Conservation (phyloP, 2,797 vertebrate species). For the Numenius phaeopus region DNA sequence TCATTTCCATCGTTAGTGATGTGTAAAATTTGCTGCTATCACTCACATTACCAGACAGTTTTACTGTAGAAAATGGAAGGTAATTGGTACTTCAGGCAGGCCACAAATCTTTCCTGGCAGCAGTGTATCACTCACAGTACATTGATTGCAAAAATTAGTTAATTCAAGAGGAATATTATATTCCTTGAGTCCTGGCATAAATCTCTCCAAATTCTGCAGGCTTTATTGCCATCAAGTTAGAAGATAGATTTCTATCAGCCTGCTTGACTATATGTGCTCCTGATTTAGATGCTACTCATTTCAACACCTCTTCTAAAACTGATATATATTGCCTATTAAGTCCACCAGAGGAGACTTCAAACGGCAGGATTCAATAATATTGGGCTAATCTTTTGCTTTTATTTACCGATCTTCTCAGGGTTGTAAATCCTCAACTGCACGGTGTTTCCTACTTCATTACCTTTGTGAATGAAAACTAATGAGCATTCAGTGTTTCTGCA, state of each 20-base stretch:
- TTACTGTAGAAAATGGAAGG: constrained; percentile 72
- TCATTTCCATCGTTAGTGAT: constrained; percentile 69
- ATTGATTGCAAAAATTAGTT: constrained; percentile 80
- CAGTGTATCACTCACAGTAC: constrained; percentile 73
- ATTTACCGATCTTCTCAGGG: constrained; percentile 60
- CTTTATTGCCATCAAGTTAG: constrained; percentile 39
- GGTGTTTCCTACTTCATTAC: constrained; percentile 55
- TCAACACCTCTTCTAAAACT: constrained; percentile 56
- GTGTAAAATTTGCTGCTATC: constrained; percentile 72
- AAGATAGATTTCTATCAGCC: constrained; percentile 62
- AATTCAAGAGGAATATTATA: constrained; percentile 77
- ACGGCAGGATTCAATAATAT: constrained; percentile 63
- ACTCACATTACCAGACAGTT: constrained; percentile 72
- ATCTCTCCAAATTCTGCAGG: constrained; percentile 63
- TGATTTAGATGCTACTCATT: constrained; percentile 73
- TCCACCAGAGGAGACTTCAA: constrained; percentile 58
- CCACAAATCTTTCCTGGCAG: constrained; percentile 75
- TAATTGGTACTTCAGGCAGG: constrained; percentile 78
- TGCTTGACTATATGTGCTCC: constrained; percentile 42
- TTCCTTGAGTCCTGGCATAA: constrained; percentile 64
- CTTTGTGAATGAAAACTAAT: constrained; percentile 52
- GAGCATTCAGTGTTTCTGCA: background rate
- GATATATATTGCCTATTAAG: constrained; percentile 65
- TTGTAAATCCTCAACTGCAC: constrained; percentile 64
- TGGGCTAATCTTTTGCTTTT: constrained; percentile 69